Evolutionary conservation across 1,140 invertebrate species (phyloP).

Genomic region (Euschistus heros): DNA sequence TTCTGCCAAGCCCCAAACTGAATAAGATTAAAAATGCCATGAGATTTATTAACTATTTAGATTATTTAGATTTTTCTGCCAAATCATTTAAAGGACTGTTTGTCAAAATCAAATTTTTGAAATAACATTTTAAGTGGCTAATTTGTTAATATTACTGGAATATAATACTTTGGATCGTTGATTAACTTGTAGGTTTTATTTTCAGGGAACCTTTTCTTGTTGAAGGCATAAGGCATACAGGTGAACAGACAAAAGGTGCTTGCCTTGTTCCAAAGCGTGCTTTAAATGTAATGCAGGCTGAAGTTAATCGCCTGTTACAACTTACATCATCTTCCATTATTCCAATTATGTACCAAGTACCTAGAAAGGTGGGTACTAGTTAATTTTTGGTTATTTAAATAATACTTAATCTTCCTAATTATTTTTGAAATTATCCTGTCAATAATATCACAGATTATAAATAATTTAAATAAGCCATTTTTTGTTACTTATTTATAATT

Average conservation of each 20-base stretch:
- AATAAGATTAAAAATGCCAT: no score
- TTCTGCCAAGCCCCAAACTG: no score
- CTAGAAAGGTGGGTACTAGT: conserved; percentile 56
- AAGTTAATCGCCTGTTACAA: conserved; percentile 82
- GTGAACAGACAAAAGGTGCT: conserved; percentile 84
- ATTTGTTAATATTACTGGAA: no score
- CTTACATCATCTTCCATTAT: conserved; percentile 74
- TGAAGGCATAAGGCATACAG: conserved; percentile 68
- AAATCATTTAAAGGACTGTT: no score
- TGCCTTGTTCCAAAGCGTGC: conserved; percentile 84
- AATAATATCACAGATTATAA: no score
- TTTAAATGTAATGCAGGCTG: conserved; percentile 85
- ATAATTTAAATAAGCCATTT: no score
- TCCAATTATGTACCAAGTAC: conserved; percentile 88
- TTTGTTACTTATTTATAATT: no score
- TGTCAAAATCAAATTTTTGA: no score
- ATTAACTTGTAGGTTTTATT: neutral
- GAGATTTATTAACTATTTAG: no score
- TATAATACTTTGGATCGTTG: no score
- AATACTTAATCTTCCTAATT: neutral
- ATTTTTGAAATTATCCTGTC: neutral
- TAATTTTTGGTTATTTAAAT: neutral
- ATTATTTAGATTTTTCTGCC: no score
- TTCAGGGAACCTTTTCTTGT: conserved; percentile 66
- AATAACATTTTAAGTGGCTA: no score